phyloP scores from a whole-genome alignment of 23 tunicate genomes.

The Diplosoma virens region DNA sequence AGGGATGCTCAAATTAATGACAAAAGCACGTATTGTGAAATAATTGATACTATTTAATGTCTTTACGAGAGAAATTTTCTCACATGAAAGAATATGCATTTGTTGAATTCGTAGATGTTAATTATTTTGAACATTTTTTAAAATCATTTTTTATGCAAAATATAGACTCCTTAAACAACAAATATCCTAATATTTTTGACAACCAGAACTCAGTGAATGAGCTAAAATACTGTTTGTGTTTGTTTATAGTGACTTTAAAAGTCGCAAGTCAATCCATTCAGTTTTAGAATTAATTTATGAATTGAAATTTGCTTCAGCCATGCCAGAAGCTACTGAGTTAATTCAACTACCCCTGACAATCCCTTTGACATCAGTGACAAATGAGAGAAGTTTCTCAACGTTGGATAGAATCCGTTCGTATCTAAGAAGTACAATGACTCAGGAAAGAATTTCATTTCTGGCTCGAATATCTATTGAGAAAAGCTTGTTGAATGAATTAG shows the following conservation, averaged over 20 bases:
- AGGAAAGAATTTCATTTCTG: background rate
- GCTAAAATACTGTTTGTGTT: background rate
- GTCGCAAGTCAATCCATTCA: background rate
- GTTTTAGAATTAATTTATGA: too few relatives aligned
- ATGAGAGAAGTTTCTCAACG: conserved; percentile 16
- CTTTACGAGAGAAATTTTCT: conserved; percentile 6
- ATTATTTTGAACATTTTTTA: conserved; percentile 4
- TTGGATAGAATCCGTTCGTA: conserved; percentile 5
- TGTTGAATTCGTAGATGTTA: background rate
- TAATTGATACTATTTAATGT: conserved; percentile 4
- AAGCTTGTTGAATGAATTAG: conserved; percentile 4
- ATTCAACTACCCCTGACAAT: conserved; percentile 5
- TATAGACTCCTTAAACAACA: background rate
- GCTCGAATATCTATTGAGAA: background rate
- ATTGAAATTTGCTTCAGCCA: too few relatives aligned
- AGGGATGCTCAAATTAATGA: background rate
- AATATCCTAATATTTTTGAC: background rate
- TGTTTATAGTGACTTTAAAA: background rate
- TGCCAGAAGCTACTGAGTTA: background rate
- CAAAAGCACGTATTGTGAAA: background rate
- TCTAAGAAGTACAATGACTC: background rate
- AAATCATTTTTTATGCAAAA: background rate
- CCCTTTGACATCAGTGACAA: conserved; percentile 8
- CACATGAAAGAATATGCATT: conserved; percentile 8
- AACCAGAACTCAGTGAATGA: background rate